Conservation (phyloP, 2,888 invertebrate genomes). For the Metallyticus violacea region DNA sequence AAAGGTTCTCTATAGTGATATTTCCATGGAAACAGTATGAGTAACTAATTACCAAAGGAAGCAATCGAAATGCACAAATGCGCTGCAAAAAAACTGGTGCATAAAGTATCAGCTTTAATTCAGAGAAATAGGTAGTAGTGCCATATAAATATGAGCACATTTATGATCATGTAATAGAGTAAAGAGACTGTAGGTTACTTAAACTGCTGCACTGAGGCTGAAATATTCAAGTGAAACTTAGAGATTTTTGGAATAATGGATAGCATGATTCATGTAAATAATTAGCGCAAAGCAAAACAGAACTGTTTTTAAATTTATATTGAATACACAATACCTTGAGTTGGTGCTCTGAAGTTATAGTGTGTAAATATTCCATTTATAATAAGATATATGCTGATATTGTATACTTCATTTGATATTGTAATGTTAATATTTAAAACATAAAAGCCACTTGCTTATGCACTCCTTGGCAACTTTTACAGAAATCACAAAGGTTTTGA, state of each 20-base stretch:
- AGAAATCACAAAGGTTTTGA: neutral
- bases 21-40: neutral
- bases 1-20: slow-evolving; percentile 23
- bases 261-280: neutral
- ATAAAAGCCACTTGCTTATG: neutral
- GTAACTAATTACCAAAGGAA: neutral
- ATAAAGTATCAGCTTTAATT: neutral
- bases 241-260: neutral
- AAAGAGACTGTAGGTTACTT: neutral
- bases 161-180: neutral
- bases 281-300: neutral
- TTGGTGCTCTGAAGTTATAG: neutral
- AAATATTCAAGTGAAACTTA: too few species aligned
- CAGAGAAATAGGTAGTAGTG: neutral
- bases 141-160: neutral
- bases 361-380: neutral
- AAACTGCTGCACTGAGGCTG: too few species aligned
- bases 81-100: neutral
- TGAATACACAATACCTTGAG: neutral
- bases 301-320: neutral
- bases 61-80: neutral
- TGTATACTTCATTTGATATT: neutral
- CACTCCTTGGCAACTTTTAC: neutral
- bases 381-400: neutral
- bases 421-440: neutral